phyloP scores from a whole-genome alignment of 2,797 vertebrate species.

The Halcyon chelicuti region DNA sequence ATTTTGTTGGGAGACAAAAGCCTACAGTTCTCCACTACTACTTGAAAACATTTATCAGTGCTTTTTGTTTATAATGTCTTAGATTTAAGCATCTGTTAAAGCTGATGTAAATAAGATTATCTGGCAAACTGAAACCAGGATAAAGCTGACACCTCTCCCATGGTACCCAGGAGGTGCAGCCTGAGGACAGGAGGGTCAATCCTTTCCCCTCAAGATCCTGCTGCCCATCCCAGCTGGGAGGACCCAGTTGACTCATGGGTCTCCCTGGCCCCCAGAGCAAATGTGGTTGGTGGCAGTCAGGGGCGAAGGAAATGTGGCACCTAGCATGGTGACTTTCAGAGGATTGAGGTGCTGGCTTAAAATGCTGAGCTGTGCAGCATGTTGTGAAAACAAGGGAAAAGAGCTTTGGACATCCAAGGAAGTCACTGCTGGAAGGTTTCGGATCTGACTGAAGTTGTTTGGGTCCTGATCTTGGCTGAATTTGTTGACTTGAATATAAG shows the following conservation, averaged over 20 bases:
- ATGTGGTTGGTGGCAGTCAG: rapidly evolving
- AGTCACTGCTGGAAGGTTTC: not conserved
- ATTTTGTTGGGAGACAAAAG: not conserved
- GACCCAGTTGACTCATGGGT: rapidly evolving
- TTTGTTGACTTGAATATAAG: not conserved
- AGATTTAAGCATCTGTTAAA: not conserved
- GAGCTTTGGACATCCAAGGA: not conserved
- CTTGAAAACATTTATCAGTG: not conserved
- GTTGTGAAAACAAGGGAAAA: not conserved
- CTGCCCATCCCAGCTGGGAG: not conserved
- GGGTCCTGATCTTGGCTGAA: not conserved
- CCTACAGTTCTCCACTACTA: not conserved
- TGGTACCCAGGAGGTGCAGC: not conserved
- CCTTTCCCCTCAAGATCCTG: rapidly evolving
- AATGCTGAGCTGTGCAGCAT: not conserved
- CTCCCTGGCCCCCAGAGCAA: rapidly evolving
- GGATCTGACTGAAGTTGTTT: not conserved
- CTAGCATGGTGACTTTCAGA: not conserved
- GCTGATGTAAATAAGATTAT: not conserved
- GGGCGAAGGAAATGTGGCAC: rapidly evolving
- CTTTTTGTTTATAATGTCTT: not conserved
- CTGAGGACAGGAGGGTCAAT: not conserved
- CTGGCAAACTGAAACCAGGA: not conserved
- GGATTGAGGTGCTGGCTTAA: not conserved
- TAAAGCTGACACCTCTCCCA: not conserved